Base-by-base conservation (phyloP, 2,888 invertebrate genomes). In the Lumbricus terrestris region DNA sequence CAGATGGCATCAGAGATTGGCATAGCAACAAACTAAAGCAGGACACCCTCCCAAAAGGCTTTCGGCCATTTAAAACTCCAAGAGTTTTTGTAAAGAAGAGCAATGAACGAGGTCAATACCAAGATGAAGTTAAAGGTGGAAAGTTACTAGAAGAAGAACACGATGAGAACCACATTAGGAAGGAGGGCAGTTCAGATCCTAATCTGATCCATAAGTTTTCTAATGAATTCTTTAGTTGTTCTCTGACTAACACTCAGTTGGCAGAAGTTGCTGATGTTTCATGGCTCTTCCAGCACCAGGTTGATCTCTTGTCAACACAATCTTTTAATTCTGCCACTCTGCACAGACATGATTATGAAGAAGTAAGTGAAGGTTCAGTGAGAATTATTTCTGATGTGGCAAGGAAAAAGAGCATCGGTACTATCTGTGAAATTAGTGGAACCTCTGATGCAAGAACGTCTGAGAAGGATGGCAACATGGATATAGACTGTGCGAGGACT, bases 41-140 rank as follows among this genome's bases (percentile, higher is more conserved):
- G 11, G 69, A 69, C 69, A n/a, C 69, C n/a, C 69, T 29, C 8
- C 69, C 85, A 85, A 34, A 33, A 85, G 37, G 85, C 35, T 85
- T 85, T 69, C 69, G 69, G n/a, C 69, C 69, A 69, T 69, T n/a
- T 85, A 85, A 85, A 85, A 37, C 85, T 35, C 85, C 85, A 37
- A 4, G 85, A 35, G 34, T 35, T 85, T 34, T 23, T 35, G 85
- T 37, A 85, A 85, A 85, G 35, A 85, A 85, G 85, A 34, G 35
- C 13, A 18, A 15, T 34, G 35, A 85, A 34, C 85, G 35, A 35
- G 23, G 47, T 47, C 47, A 20, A 23, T 23, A 4, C 23, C 23
- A 20, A 69, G n/a, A 13, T n/a, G 29, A 69, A 11, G 29, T n/a
- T 69, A 16, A 69, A n/a, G n/a, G n/a, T 69, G 69, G 69, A 69